phyloP scores from a whole-genome alignment of 2,113 vertebrate genomes.

The Dasyornis broadbenti region DNA sequence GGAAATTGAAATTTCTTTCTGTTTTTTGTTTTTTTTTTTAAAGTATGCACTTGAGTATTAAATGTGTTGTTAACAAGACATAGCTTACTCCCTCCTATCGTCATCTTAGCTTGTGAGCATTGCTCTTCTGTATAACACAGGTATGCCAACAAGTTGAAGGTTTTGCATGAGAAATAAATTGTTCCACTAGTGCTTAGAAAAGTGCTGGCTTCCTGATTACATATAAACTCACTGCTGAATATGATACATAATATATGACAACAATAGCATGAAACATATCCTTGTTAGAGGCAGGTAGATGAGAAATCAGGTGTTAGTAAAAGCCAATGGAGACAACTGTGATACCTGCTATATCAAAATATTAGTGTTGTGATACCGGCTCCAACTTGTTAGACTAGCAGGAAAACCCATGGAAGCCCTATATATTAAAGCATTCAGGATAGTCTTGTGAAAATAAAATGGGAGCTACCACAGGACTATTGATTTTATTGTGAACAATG shows the following conservation, averaged over 20 bases:
- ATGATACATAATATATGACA: not conserved
- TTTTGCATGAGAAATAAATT: not conserved
- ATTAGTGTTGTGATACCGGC: not conserved
- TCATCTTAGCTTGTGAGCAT: not conserved
- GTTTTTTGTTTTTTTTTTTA: not conserved
- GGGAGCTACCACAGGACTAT: not conserved
- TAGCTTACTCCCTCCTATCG: not conserved
- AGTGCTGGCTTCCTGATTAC: not conserved
- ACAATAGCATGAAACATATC: slow-evolving; percentile 26
- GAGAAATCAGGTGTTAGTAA: not conserved
- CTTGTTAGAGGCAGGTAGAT: not conserved
- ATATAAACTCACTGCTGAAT: slow-evolving; percentile 7
- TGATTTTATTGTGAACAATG: not conserved
- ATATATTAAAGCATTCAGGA: not conserved
- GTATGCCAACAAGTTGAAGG: not conserved
- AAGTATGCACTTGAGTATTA: slow-evolving; percentile 26
- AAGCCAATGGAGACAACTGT: not conserved
- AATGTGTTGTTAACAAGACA: not conserved
- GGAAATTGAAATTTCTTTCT: slow-evolving; percentile 34
- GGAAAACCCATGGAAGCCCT: not conserved
- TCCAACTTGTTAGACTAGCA: not conserved
- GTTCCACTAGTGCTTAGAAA: not conserved
- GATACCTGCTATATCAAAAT: not conserved
- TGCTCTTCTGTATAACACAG: not conserved
- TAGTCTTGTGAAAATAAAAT: not conserved